Evolutionary conservation across 2,113 vertebrate genomes (phyloP), one percentile per base, ranked within the genome.

Genomic region (Syngnathus scovelli): DNA sequence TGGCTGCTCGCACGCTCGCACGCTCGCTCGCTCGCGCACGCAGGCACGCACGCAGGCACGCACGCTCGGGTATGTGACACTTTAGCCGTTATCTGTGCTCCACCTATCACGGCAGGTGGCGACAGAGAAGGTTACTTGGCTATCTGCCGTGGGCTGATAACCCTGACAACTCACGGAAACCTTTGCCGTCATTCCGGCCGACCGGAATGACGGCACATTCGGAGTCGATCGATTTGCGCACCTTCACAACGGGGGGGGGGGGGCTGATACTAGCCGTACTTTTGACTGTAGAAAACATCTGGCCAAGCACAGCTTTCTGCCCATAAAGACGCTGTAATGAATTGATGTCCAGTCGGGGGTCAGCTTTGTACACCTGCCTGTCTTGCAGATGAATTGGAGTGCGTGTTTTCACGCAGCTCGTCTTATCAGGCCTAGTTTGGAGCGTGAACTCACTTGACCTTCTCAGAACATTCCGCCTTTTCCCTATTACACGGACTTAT

Each of bases 101-200:
- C 64, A 56, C 76, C 81, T 78, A 73, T 89, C 89, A 84, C 83
- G 79, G 69, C 74, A 68, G 69, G 80, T 82, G 89, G 78, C 86
- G 88, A 91, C 88, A 90, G 89, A 90, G 85, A 78, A 79, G 81
- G 75, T 76, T 80, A 69, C 83, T 82, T 72, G 83, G 27, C 27
- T 87, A 89, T 89, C 89, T 88, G 79, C 76, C 69, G 74, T 60
- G 65, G 74, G 69, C 83, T 84, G 89, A 91, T 89, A 91, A 89
- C 87, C 87, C 76, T 41, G 66, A 67, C 66, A 75, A 83, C 78
- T 74, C 51, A 43, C 61, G 27, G 65, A 74, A 36, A 61, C 71
- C 72, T 38, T 76, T 41, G 4, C 67, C 68, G 70, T 76, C 27
- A 33, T 33, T 33, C 67, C 68, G 61, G 44, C 49, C 7, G 15